These are phyloP conservation scores for Calliopsis andreniformis DNA, from an alignment of 1,140 invertebrate genomes.

Conservation along the genomic window DNA sequence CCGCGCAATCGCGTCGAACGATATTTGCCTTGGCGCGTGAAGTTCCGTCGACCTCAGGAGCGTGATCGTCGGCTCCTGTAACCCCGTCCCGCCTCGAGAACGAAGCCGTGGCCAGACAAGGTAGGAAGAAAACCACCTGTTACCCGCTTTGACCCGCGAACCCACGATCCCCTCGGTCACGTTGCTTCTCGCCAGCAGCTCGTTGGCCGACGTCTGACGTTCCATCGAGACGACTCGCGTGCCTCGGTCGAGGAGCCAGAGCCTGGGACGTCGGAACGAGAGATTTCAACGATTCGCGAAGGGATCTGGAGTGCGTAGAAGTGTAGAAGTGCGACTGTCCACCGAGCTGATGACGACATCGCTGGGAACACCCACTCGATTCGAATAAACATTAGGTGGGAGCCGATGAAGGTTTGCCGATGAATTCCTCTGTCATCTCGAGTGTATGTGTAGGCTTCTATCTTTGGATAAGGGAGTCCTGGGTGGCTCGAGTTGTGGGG, in stretches of 20 bases:
- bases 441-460: too few species aligned
- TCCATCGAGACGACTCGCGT: too few species aligned
- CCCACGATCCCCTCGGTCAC: too few species aligned
- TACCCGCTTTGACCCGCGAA: constrained; percentile 9
- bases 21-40: constrained; percentile 54
- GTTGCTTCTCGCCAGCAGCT: too few species aligned
- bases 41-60: constrained; percentile 34
- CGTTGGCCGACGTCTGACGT: too few species aligned
- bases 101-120: constrained; percentile 37
- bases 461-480: too few species aligned
- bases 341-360: constrained; percentile 14
- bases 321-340: neutral
- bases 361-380: constrained; percentile 21
- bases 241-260: too few species aligned
- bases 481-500: too few species aligned
- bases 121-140: constrained; percentile 47
- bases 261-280: too few species aligned
- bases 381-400: neutral
- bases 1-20: constrained; percentile 65
- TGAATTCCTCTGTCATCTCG: neutral
- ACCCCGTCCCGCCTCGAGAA: constrained; percentile 10
- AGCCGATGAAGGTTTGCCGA: neutral
- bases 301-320: too few species aligned
- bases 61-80: constrained; percentile 24
- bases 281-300: too few species aligned